Base-by-base conservation (phyloP, 2,797 vertebrate genomes). In the Chelon auratus region DNA sequence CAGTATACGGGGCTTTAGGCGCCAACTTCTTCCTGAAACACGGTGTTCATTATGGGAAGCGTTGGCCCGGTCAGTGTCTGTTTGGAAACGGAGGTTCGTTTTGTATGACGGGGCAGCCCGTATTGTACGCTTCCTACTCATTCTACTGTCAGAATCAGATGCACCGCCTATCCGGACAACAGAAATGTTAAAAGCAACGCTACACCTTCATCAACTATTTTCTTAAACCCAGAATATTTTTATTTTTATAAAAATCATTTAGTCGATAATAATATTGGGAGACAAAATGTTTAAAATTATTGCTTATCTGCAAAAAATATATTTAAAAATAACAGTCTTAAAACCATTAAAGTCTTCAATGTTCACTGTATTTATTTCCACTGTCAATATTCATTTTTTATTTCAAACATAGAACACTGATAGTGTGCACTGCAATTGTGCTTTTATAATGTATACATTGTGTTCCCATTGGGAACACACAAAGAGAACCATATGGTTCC, bases 21-120 rank as follows among this genome's bases (percentile, higher is more conserved):
- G 89, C 92, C 92, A 93, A 92, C 92, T 93, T 93, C 91, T 93
- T 93, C 92, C 92, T 93, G 92, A 91, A 93, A 89, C 90, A 79
- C 80, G 60, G 55, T 70, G 67, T 67, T 80, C 84, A 68, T 60
- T 52, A 56, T 65, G 58, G 20, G 11, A 33, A 62, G 68, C 77
- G 57, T n/a, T 68, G 62, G 69, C 37, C 36, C 77, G n/a, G 30
- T 58, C 53, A 4, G 10, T 39, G 73, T 20, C 26, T 9, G 62
- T 18, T 5, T 5, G 17, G 33, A 7, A 5, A 2, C 58, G 0
- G 39, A 2, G 3, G 78, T 13, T 90, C 10, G 83, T 86, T 93
- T 91, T 86, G 36, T 0, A 3, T 4, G 2, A 39, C 77, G 10
- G 72, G 15, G 52, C 66, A 71, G 71, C 79, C 77, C 82, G 80